These are phyloP conservation scores for Phaethon lepturus DNA, from an alignment of 2,113 vertebrate genomes.

Conservation along the genomic window DNA sequence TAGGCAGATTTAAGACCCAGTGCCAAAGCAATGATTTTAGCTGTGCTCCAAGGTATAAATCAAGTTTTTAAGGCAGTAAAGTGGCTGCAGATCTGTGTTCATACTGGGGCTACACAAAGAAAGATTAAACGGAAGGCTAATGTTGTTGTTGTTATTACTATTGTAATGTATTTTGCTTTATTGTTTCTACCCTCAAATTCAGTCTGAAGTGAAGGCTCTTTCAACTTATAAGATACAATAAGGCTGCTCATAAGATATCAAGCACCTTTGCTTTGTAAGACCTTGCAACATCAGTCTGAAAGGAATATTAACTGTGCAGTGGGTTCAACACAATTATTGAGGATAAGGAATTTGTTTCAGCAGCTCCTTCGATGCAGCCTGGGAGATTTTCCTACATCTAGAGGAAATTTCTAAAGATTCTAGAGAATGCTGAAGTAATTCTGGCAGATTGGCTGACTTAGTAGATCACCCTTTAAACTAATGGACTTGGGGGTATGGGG, in stretches of 20 bases:
- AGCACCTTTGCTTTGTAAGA: neutral
- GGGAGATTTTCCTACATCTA: neutral
- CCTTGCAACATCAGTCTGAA: neutral
- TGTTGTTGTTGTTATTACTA: neutral
- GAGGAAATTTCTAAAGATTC: neutral
- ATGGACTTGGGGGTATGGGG: neutral
- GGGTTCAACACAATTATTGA: neutral
- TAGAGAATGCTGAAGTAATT: neutral
- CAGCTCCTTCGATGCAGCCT: neutral
- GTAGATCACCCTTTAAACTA: neutral
- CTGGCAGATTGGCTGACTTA: neutral
- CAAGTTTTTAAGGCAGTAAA: neutral
- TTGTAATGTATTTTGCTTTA: neutral
- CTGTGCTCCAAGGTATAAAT: neutral
- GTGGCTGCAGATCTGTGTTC: neutral
- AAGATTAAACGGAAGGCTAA: neutral
- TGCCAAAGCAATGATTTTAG: neutral
- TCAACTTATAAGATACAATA: neutral
- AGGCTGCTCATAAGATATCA: neutral
- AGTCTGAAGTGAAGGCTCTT: neutral
- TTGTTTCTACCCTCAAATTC: neutral
- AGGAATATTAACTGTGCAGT: neutral
- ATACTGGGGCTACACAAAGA: neutral
- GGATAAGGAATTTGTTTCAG: neutral
- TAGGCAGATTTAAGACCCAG: neutral